Percentiles rank a stretch among this genome's conserved stretches.
These are phyloP conservation scores for Catonia carolina DNA, from an alignment of 2,888 invertebrate genomes.

Conservation along the genomic window DNA sequence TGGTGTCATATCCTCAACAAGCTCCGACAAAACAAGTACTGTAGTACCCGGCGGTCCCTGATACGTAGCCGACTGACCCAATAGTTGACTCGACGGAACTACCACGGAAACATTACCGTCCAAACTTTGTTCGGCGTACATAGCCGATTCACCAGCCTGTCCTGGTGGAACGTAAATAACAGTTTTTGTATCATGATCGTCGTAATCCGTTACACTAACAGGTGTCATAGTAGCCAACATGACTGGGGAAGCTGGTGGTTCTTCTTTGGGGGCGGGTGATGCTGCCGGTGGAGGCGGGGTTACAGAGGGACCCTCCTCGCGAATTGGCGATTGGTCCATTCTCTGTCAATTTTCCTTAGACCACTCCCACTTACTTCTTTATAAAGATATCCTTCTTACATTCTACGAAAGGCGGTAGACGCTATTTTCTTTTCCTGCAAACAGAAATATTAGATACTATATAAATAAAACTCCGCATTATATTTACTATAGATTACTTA, in stretches of 20 bases:
- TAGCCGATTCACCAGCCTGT: conserved; percentile 21
- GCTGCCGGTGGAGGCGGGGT: conserved; percentile 18
- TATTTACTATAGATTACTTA: too few relatives aligned
- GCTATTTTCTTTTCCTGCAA: too few relatives aligned
- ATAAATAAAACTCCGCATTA: too few relatives aligned
- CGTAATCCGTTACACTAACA: conserved; percentile 55
- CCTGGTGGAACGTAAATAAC: conserved; percentile 34
- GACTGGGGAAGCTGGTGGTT: conserved; percentile 56
- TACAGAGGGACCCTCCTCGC: conserved; percentile 9
- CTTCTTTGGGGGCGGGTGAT: conserved; percentile 20
- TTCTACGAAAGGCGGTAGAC: too few relatives aligned
- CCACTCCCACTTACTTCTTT: not conserved
- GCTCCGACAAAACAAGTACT: conserved; percentile 64
- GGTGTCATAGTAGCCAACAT: conserved; percentile 84
- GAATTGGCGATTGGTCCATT: conserved; percentile 12
- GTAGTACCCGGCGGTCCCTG: conserved; percentile 46
- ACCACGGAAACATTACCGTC: conserved; percentile 50
- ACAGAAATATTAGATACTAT: too few relatives aligned
- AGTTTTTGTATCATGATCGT: conserved; percentile 35
- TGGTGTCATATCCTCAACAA: conserved; percentile 63
- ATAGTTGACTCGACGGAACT: conserved; percentile 47
- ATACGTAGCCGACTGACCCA: conserved; percentile 32
- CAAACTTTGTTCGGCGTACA: conserved; percentile 27
- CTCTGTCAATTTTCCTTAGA: not conserved
- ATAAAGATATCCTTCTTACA: too few relatives aligned